A percentile compares a stretch with the other conserved stretches of the same genome.
These are phyloP conservation scores for Neuroterus valhalla DNA, from an alignment of 1,140 invertebrate species.

Conservation along the genomic window DNA sequence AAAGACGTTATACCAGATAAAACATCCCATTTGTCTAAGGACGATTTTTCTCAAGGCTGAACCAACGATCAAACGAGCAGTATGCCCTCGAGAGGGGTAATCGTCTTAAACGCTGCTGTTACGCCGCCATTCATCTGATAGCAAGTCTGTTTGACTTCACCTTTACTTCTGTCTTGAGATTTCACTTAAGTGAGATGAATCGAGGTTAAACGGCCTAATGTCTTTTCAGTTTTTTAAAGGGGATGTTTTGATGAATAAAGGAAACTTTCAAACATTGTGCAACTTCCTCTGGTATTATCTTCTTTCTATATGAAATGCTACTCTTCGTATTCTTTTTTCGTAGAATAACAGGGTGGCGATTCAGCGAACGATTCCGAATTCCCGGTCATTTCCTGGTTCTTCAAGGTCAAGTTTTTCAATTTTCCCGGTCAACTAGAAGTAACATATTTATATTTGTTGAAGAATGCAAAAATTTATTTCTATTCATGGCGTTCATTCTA, in stretches of 20 bases:
- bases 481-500: too few relatives aligned
- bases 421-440: too few relatives aligned
- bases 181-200: conserved; percentile 65
- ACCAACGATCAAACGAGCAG: conserved; percentile 37
- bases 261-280: neutral
- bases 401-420: too few relatives aligned
- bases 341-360: too few relatives aligned
- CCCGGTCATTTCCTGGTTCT: too few relatives aligned
- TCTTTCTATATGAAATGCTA: too few relatives aligned
- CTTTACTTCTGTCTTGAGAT: conserved; percentile 22
- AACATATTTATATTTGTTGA: too few relatives aligned
- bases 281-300: neutral
- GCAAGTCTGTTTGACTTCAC: conserved; percentile 3
- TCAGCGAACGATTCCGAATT: too few relatives aligned
- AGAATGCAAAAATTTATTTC: too few relatives aligned
- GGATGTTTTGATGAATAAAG: neutral
- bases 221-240: neutral
- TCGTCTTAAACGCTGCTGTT: conserved; percentile 71
- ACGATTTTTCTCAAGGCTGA: conserved; percentile 66
- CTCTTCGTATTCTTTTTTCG: too few relatives aligned
- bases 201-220: conserved; percentile 42
- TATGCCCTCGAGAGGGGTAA: conserved; percentile 66
- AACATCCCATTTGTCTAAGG: conserved; percentile 73
- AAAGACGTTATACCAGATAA: conserved; percentile 73
- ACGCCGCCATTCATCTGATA: conserved; percentile 53